Evolutionary conservation across 2,113 vertebrate species (phyloP).

Genomic region (Myocastor coypus): DNA sequence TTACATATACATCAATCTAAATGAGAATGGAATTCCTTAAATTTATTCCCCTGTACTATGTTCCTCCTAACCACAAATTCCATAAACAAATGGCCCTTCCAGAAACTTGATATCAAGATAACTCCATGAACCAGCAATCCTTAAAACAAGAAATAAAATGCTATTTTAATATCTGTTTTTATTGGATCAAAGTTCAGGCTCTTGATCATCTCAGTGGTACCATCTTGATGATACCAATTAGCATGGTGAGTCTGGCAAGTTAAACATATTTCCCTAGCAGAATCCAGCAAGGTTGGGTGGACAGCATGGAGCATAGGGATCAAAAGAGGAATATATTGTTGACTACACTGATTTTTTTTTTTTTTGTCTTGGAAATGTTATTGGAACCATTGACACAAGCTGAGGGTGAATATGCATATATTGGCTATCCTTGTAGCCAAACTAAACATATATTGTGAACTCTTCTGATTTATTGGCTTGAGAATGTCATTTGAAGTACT

Average conservation of each 20-base stretch:
- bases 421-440: too few relatives aligned
- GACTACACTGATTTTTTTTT: not conserved
- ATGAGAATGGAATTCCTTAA: constrained; percentile 36
- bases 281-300: not conserved
- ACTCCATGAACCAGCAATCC: constrained; percentile 59
- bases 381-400: constrained; percentile 42
- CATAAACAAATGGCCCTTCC: constrained; percentile 22
- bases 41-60: not conserved
- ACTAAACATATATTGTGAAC: not conserved
- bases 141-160: constrained; percentile 64
- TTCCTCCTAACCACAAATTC: constrained; percentile 64
- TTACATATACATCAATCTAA: not conserved
- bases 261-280: not conserved
- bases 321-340: not conserved
- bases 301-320: not conserved
- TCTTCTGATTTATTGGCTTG: constrained; percentile 19
- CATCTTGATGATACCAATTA: not conserved
- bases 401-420: not conserved
- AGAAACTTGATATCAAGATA: constrained; percentile 67
- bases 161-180: constrained; percentile 47
- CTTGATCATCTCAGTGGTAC: not conserved
- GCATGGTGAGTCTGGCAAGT: not conserved
- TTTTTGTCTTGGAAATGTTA: constrained; percentile 31
- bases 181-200: constrained; percentile 28
- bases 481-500: constrained; percentile 16